phyloP scores from a whole-genome alignment of 2,888 invertebrate genomes.

The Phortica magna region DNA sequence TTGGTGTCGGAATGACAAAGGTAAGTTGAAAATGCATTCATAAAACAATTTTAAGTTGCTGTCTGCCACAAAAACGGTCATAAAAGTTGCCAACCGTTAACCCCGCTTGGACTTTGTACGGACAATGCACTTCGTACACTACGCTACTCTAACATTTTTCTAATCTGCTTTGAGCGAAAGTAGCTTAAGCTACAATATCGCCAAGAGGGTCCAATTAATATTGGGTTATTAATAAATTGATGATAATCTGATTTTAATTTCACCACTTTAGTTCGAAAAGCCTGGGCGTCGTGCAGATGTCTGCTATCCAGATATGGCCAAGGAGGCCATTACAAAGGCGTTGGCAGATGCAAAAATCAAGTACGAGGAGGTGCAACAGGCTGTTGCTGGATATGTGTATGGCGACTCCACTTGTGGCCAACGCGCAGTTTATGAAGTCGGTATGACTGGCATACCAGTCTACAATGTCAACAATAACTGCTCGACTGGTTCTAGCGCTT shows the following conservation, averaged over 20 bases:
- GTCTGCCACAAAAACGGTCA: constrained; percentile 15
- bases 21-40: constrained; percentile 75
- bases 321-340: constrained; percentile 94
- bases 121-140: constrained; percentile 56
- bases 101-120: constrained; percentile 58
- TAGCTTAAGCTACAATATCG: neutral
- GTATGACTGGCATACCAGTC: constrained; percentile 97
- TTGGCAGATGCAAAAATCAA: constrained; percentile 88
- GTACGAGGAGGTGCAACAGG: constrained; percentile 90
- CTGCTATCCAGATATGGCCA: constrained; percentile 97
- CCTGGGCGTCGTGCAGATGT: constrained; percentile 88
- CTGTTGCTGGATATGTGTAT: constrained; percentile 94
- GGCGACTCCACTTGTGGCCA: constrained; percentile 98
- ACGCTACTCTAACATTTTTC: neutral
- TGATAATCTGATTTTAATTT: neutral
- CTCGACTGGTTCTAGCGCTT: constrained; percentile 96
- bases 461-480: constrained; percentile 99
- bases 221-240: neutral
- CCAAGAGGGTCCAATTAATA: constrained; percentile 11
- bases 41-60: constrained; percentile 28
- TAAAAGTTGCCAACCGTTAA: constrained; percentile 33
- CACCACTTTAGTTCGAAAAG: constrained; percentile 88
- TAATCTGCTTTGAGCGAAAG: constrained; percentile 13
- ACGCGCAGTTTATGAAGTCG: constrained; percentile 94
- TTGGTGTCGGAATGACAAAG: constrained; percentile 99